Base-by-base conservation (phyloP, 2,888 invertebrate genomes). In the Epinotia nisella region DNA sequence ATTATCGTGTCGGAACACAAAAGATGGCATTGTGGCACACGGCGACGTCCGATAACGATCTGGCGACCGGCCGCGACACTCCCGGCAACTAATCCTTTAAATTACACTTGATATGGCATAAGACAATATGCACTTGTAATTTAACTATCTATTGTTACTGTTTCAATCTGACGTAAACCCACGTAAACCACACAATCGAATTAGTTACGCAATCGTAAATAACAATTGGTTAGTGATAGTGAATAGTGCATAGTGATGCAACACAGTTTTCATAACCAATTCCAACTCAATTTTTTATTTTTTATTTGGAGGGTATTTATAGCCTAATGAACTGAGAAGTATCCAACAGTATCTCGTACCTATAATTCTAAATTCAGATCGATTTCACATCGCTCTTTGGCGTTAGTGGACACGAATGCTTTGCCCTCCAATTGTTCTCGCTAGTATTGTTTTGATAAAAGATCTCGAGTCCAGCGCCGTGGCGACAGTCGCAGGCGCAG, bases 21-120 rank as follows among this genome's bases (percentile, higher is more conserved):
- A 92, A 91, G 91, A 90, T 90, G 89, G 89, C 87, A 91, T 91
- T 90, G 90, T 88, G 87, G 85, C 87, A 89, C 89, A 91, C 89
- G 89, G 89, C 90, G 90, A 89, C 88, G 88, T 84, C 79, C 87
- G 92, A 92, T 92, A 91, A 86, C 83, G 82, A 91, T 91, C 91
- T 82, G 83, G 79, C 82, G 81, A 76, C 82, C 77, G 49, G 68
- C 74, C 77, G 75, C 62, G 75, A 67, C 77, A 76, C 79, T 77
- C 78, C 77, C 62, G 77, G 74, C 76, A 77, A 72, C 78, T 81
- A 81, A 82, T 82, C 82, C 78, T 80, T 81, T 80, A 83, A 80
- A 83, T 80, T 78, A 78, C 77, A 77, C 76, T 74, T 73, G 74
- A 79, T 77, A 76, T 78, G 76, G 71, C 74, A 76, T 74, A 70